Base-by-base conservation (phyloP, 2,888 invertebrate genomes). In the Stenotaenia linearis region DNA sequence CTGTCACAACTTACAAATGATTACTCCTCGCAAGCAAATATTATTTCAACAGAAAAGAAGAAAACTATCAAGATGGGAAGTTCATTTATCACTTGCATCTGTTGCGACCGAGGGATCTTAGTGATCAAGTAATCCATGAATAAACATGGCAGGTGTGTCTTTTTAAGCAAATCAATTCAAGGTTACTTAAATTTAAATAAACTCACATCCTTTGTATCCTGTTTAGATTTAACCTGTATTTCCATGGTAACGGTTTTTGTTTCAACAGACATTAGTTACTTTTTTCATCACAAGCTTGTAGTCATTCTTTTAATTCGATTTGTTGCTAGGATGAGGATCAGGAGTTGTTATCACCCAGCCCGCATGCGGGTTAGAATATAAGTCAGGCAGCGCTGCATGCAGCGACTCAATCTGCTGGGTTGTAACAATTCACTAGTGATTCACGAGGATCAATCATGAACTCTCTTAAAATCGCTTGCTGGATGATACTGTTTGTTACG, bases 261-360 rank as follows among this genome's bases (percentile, higher is more conserved):
- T 69, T 25, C 28, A 69, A 69, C 69, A 69, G 69, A 69, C 28
- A 0, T 50, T 50, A n/a, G 7, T 6, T 21, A 32, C 50, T n/a
- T 7, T n/a, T n/a, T 21, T 18, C 50, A 50, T 50, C 18, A 50
- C 18, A 18, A n/a, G 28, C 6, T 28, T n/a, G 12, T n/a, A 69
- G n/a, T n/a, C 28, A 12, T 23, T 69, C 69, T 69, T 28, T 69
- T 28, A 69, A 69, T 69, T 69, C 69, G 69, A 69, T 69, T 69
- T 28, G 69, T 69, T 69, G 69, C 69, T 28, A 69, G 69, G 69
- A 69, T 69, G 69, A 69, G 28, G 69, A 28, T 3, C 69, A 69
- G 28, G 69, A 69, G 69, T 69, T 56, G 56, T 56, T 69, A 69
- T 69, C 69, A 69, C 28, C 69, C 69, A 6, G 69, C 69, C 69